phyloP scores from a whole-genome alignment of 2,113 vertebrate species.

The Piaya cayana region DNA sequence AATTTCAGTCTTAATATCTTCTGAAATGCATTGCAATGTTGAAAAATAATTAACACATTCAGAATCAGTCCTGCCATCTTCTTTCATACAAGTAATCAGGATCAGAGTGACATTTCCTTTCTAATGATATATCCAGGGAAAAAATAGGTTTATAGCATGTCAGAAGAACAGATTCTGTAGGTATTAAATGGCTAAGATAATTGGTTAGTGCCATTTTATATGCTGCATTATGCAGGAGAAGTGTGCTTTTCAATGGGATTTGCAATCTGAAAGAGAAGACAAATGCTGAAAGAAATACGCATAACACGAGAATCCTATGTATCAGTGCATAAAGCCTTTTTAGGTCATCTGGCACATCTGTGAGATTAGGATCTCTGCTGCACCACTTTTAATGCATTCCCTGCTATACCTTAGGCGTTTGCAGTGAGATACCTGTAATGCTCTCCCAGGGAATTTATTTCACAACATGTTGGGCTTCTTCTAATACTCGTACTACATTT shows the following conservation, averaged over 20 bases:
- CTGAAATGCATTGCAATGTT: conserved; percentile 1
- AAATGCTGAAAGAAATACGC: neutral
- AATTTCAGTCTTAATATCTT: conserved; percentile 52
- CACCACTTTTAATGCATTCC: neutral
- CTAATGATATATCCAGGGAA: conserved; percentile 5
- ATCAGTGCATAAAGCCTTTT: neutral
- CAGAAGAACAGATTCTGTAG: neutral
- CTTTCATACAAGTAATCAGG: neutral
- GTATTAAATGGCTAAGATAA: conserved; percentile 33
- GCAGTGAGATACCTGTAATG: neutral
- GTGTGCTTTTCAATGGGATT: neutral
- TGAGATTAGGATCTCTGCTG: neutral
- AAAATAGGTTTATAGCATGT: neutral
- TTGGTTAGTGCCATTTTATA: conserved; percentile 12
- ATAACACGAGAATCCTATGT: neutral
- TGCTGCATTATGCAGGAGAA: neutral
- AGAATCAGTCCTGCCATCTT: neutral
- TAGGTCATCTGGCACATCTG: neutral
- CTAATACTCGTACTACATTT: neutral
- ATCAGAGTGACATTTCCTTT: neutral
- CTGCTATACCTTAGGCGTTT: neutral
- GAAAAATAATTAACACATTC: conserved; percentile 50
- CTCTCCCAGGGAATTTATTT: neutral
- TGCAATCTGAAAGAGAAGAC: neutral
- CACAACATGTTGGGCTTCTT: neutral